Percentiles rank a stretch among this genome's conserved stretches.
phyloP scores from a whole-genome alignment of 2,888 invertebrate species.

The Eustalomyia histrio region DNA sequence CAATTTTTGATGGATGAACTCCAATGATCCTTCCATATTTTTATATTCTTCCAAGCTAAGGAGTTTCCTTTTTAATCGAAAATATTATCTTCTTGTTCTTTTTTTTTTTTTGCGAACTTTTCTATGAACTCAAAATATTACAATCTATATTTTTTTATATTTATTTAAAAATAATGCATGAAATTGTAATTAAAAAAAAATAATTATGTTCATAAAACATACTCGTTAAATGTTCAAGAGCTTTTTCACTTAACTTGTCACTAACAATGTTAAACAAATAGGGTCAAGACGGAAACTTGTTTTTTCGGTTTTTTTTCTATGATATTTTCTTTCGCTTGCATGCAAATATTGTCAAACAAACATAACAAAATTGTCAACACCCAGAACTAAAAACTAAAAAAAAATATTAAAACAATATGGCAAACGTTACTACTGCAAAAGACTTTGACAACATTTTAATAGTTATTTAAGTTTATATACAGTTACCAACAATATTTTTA shows the following conservation, averaged over 20 bases:
- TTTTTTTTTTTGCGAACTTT: background rate
- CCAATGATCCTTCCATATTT: too few species aligned
- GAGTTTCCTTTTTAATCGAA: too few species aligned
- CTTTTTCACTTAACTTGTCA: constrained; percentile 47
- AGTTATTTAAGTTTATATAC: constrained; percentile 60
- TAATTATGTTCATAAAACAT: constrained; percentile 11
- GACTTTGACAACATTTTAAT: constrained; percentile 49
- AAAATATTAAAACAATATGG: constrained; percentile 60
- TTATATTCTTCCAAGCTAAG: too few species aligned
- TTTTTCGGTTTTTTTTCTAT: background rate
- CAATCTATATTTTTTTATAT: background rate
- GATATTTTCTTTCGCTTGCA: constrained; percentile 28
- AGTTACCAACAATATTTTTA: constrained; percentile 48
- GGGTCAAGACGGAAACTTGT: constrained; percentile 43
- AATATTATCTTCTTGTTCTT: too few species aligned
- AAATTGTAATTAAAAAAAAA: background rate
- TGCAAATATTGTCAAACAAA: constrained; percentile 55
- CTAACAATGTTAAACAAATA: constrained; percentile 47
- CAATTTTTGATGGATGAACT: too few species aligned
- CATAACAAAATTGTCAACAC: constrained; percentile 57
- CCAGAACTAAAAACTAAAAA: constrained; percentile 31
- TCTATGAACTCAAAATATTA: background rate
- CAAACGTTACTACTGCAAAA: constrained; percentile 37
- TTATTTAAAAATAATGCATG: background rate
- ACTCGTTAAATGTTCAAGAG: constrained; percentile 11